Percentiles rank a stretch among this genome's conserved stretches.
phyloP scores from a whole-genome alignment of 2,797 vertebrate species.

The Tiaroga cobitis region DNA sequence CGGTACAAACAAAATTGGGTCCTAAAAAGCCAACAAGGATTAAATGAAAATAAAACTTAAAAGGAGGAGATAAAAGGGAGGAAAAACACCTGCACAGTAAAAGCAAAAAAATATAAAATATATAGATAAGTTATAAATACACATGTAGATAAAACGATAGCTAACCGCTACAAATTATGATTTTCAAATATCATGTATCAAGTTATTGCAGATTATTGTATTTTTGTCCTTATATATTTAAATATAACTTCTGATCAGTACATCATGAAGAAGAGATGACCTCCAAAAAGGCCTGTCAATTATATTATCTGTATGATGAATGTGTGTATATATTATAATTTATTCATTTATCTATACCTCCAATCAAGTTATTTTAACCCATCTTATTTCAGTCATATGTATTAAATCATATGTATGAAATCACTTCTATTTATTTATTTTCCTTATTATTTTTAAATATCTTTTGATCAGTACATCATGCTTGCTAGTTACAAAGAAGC shows the following conservation, averaged over 20 bases:
- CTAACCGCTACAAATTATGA: not conserved
- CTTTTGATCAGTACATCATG: not conserved
- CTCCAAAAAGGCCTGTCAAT: not conserved
- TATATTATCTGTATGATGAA: not conserved
- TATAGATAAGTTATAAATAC: not conserved
- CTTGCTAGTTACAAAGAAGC: not conserved
- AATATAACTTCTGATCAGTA: not conserved
- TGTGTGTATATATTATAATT: not conserved
- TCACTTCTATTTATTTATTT: not conserved
- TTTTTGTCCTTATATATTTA: not conserved
- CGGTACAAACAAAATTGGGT: conserved; percentile 1
- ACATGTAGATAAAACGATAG: not conserved
- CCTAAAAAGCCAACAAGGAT: not conserved
- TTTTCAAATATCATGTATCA: not conserved
- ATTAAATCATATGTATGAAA: not conserved
- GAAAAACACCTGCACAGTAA: not conserved
- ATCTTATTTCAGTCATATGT: too few species aligned
- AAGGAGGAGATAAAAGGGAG: not conserved
- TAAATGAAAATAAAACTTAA: not conserved
- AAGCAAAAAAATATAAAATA: not conserved
- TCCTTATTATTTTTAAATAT: not conserved
- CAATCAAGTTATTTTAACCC: not conserved
- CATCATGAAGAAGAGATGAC: not conserved
- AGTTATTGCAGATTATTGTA: too few species aligned
- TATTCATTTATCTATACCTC: not conserved